Base-by-base conservation (phyloP, 2,888 invertebrate genomes). In the Tromatobia lineatoria region DNA sequence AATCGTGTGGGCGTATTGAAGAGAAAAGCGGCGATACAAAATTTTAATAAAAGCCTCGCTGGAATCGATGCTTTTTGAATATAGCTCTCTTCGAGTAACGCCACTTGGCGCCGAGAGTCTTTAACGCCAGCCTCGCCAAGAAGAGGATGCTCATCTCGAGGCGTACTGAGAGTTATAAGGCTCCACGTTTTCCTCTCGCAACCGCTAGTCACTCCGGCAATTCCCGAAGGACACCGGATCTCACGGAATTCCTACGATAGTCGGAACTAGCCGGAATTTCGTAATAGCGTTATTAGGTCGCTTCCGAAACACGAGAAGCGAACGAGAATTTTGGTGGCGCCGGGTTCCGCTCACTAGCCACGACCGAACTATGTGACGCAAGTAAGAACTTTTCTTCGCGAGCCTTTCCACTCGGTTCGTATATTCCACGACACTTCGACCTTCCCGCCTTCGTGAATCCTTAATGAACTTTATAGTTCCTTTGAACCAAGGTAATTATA, bases 41-140 rank as follows among this genome's bases (percentile, higher is more conserved):
- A 54, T 25, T 71, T 87, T 54, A 92, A 76, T 92, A 92, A 70
- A 89, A 89, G 23, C 92, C 92, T n/a, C 92, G 90, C 25, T 90
- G 88, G 71, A 91, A 92, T 77, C 92, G 90, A 29, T 88, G 90
- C 52, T 89, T 91, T 64, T 89, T 90, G 1, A 92, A 85, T 52
- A 92, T 86, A 34, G 86, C 88, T 54, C 89, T 85, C 52, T 80
- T 88, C 42, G 92, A 88, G 34, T 88, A 79, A 25, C 91, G 89
- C 83, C 91, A 85, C 84, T 90, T 92, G 15, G 85, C 87, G 25
- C 90, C 86, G 69, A 92, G 80, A 4, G 90, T 89, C 82, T 88
- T 86, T 13, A 91, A 57, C 4, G 89, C 89, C 10, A 93, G 79
- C 23, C 90, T 90, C 47, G 91, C 91, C 29, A 93, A 74, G 64